Base-by-base conservation (phyloP, 2,888 invertebrate genomes). In the Hydraecia micacea region DNA sequence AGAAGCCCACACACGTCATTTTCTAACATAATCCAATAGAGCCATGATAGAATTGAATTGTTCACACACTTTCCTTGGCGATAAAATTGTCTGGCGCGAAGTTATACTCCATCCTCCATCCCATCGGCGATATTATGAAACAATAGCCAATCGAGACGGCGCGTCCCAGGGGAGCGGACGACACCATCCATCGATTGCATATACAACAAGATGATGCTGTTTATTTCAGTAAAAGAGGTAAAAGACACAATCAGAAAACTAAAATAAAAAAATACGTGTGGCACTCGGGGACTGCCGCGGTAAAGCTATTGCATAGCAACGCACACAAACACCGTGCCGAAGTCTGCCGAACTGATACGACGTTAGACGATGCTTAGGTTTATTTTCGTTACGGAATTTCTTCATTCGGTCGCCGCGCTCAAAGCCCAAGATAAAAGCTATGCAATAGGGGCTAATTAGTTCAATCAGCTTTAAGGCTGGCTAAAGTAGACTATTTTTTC, bases 151-250 rank as follows among this genome's bases (percentile, higher is more conserved):
- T 85, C 81, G 81, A 77, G 83, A 73, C 77, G 36, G 73, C 66
- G 49, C 79, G 74, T 71, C 91, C 80, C 88, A 7, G 21, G 89
- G 85, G 92, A 89, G 28, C 25, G 55, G 55, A 42, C 52, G 69
- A 78, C 49, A 52, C 6, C 42, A 73, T 52, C 39, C 32, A 63
- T 49, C 7, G 68, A 32, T n/a, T 25, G 36, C 60, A 66, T 46
- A 42, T 25, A 76, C 28, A 52, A 39, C 42, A 42, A 42, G 0
- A 67, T 42, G 28, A 7, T 3, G 67, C 21, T 46, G 21, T 18
- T 60, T 15, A 28, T 28, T 60, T 60, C 28, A 18, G 28, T 28
- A 28, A 7, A 60, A 28, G 60, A 60, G 15, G 7, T 15, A 18
- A 60, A 28, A 15, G 15, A 13, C 58, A 6, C 8, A 58, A n/a